Evolutionary conservation across 2,113 vertebrate genomes (phyloP).

Genomic region (Xenopus borealis): DNA sequence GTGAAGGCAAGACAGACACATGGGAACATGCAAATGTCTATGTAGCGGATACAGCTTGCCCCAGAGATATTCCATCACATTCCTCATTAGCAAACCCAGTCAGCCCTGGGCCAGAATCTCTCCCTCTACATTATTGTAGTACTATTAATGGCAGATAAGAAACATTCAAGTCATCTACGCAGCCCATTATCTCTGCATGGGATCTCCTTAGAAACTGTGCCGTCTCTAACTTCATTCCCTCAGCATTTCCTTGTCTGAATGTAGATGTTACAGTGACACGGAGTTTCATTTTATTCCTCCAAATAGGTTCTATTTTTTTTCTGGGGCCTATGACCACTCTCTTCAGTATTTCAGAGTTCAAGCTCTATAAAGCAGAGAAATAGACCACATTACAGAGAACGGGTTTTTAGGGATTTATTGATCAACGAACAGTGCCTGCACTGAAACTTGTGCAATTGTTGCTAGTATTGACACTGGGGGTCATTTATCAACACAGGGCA

Average conservation of each 20-base stretch:
- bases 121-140: neutral
- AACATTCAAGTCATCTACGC: neutral
- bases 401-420: too few species aligned
- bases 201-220: neutral
- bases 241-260: neutral
- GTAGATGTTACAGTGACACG: too few species aligned
- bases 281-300: too few species aligned
- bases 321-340: neutral
- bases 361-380: too few species aligned
- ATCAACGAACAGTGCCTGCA: too few species aligned
- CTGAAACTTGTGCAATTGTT: too few species aligned
- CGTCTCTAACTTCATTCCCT: neutral
- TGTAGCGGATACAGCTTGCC: conserved; percentile 33
- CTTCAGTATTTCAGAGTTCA: neutral
- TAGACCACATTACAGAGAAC: too few species aligned
- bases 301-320: too few species aligned
- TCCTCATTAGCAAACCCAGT: conserved; percentile 28
- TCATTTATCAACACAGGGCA: too few species aligned
- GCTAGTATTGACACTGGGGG: too few species aligned
- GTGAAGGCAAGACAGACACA: conserved; percentile 35
- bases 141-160: neutral
- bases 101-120: conserved; percentile 6
- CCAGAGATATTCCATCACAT: conserved; percentile 18
- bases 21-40: conserved; percentile 38
- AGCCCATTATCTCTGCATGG: conserved; percentile 9